Evolutionary conservation across 1,140 invertebrate genomes (phyloP).

Genomic region (Micrasema minimum): DNA sequence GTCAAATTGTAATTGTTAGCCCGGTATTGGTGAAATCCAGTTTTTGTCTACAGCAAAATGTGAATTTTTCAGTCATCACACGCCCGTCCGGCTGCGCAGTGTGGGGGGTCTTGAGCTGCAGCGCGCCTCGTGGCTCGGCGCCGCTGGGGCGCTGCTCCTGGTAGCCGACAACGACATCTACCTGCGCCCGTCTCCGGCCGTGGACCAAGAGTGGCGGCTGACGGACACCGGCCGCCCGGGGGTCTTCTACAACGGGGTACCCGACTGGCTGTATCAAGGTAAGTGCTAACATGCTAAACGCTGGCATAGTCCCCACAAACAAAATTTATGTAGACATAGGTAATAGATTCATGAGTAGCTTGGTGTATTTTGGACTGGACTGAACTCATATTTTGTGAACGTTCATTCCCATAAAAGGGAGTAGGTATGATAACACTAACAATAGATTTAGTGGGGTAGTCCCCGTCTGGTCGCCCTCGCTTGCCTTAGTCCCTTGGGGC

Average conservation of each 20-base stretch:
- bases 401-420: too few species aligned
- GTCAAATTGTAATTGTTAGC: too few species aligned
- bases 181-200: conserved; percentile 75
- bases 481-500: too few species aligned
- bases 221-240: conserved; percentile 80
- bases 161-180: conserved; percentile 89
- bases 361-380: too few species aligned
- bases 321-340: too few species aligned
- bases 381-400: too few species aligned
- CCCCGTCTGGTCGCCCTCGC: too few species aligned
- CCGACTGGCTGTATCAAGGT: conserved; percentile 96
- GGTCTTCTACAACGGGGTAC: conserved; percentile 88
- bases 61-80: conserved; percentile 78
- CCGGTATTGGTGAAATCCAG: too few species aligned
- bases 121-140: conserved; percentile 81
- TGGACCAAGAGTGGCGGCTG: conserved; percentile 72
- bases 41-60: too few species aligned
- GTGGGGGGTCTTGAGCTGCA: conserved; percentile 77
- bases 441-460: too few species aligned
- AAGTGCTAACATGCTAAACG: conserved; percentile 47
- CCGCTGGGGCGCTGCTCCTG: conserved; percentile 76
- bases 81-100: conserved; percentile 77
- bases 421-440: too few species aligned
- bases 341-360: too few species aligned
- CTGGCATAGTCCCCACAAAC: neutral